Evolutionary conservation across 2,888 invertebrate genomes (phyloP), one percentile per base, ranked within the genome.

Genomic region (Himalopsyche japonica): DNA sequence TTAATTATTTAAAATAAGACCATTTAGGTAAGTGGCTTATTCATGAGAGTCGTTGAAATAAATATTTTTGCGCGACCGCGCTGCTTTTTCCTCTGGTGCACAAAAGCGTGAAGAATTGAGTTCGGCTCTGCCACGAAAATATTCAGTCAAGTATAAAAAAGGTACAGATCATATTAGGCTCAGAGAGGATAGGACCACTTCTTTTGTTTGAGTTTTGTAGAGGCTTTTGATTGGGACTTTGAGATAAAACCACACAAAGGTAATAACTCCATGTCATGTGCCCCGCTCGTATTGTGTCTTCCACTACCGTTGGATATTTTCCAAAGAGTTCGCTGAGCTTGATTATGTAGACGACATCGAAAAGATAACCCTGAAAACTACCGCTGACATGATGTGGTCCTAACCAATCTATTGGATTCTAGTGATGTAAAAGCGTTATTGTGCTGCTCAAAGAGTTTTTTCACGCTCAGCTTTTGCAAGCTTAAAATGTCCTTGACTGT

Each of bases 81-180:
- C 76, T 83, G 49, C 32, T 78, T 80, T 79, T 79, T 82, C 32
- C 30, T 82, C 48, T 64, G 76, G 82, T 64, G 37, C 18, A 57
- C 30, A 49, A 76, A 77, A 48, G 76, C 27, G 76, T 27, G 27
- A 70, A 27, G 30, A 70, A 77, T 70, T 24, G 70, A 49, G 76
- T 83, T 64, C 76, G 27, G 49, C 80, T 20, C 80, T 47, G 79
- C 43, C 80, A 77, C 80, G 79, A 76, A 48, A 80, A 81, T 82
- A 86, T 76, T 82, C 84, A 86, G 83, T 83, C 80, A 80, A 83
- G 84, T 84, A 86, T 86, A 82, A 86, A 86, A 86, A 82, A 79
- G 84, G 84, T 79, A 82, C 86, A 84, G 84, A 86, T 86, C 86
- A 86, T 84, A 86, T 86, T 86, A 86, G 83, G 84, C 80, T 49